Conservation (phyloP, 2,888 invertebrate genomes). For the Selenia dentaria region DNA sequence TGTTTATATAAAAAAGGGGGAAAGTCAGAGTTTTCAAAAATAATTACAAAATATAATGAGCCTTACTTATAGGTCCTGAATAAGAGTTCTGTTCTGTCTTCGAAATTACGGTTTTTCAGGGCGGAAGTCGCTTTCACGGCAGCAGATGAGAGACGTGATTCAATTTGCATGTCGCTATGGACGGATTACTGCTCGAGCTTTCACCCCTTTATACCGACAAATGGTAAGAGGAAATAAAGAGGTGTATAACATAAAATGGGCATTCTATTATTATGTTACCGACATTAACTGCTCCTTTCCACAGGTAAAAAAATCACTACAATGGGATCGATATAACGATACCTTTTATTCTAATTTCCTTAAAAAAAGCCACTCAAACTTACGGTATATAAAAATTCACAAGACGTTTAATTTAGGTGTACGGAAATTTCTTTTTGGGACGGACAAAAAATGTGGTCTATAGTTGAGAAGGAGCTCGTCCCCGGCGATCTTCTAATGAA, state of each 20-base stretch:
- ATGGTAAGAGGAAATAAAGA: constrained; percentile 32
- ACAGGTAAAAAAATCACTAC: too few species aligned
- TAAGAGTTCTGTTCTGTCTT: constrained; percentile 26
- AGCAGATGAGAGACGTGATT: constrained; percentile 78
- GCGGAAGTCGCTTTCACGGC: constrained; percentile 57
- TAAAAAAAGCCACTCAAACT: constrained; percentile 1
- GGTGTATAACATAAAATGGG: too few species aligned
- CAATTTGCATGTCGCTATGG: constrained; percentile 78
- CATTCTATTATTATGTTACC: too few species aligned
- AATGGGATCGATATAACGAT: too few species aligned
- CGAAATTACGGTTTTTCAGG: constrained; percentile 44
- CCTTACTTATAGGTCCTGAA: too few species aligned
- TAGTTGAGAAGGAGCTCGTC: constrained; percentile 61
- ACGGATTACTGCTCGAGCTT: constrained; percentile 66
- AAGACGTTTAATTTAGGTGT: constrained; percentile 30
- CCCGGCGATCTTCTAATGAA: constrained; percentile 66
- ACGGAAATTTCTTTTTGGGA: constrained; percentile 52
- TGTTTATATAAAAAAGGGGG: too few species aligned
- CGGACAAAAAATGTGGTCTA: constrained; percentile 68
- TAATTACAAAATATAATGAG: not conserved
- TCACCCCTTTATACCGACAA: constrained; percentile 39
- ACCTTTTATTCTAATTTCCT: not conserved
- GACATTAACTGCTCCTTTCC: too few species aligned
- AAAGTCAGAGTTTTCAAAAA: too few species aligned
- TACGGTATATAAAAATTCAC: not conserved